phyloP scores from a whole-genome alignment of 2,797 vertebrate genomes.

The Agapornis canus region DNA sequence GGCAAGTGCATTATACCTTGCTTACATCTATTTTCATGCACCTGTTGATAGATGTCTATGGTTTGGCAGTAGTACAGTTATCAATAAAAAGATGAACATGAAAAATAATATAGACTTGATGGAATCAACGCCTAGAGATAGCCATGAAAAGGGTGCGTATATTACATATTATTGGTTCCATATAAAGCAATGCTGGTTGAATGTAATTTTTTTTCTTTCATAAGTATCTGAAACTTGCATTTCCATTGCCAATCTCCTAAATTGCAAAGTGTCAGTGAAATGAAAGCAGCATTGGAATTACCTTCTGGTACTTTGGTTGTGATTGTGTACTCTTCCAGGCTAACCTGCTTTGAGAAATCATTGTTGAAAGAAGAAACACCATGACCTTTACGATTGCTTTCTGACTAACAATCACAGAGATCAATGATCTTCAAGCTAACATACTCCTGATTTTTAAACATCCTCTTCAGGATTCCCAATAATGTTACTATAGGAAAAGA shows the following conservation, averaged over 20 bases:
- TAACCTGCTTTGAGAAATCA: background rate
- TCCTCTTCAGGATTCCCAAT: background rate
- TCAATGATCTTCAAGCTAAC: background rate
- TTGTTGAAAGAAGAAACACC: background rate
- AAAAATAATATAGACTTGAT: background rate
- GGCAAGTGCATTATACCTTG: background rate
- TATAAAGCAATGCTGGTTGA: background rate
- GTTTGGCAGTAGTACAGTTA: background rate
- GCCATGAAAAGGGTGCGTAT: background rate
- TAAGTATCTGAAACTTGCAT: background rate
- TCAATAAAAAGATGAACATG: background rate
- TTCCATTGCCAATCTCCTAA: background rate
- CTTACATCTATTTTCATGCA: background rate
- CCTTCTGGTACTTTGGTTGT: accelerated
- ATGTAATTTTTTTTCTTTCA: accelerated
- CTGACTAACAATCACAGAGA: background rate
- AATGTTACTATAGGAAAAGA: background rate
- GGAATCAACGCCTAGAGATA: background rate
- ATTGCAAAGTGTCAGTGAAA: background rate
- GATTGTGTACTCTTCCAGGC: background rate
- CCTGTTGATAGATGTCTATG: background rate
- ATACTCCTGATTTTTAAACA: background rate
- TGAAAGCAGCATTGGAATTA: background rate
- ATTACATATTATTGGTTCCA: background rate
- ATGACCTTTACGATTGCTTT: background rate